A percentile compares a stretch with the other conserved stretches of the same genome.
Evolutionary conservation across 2,113 vertebrate species (phyloP).

Genomic region (Recurvirostra avosetta): DNA sequence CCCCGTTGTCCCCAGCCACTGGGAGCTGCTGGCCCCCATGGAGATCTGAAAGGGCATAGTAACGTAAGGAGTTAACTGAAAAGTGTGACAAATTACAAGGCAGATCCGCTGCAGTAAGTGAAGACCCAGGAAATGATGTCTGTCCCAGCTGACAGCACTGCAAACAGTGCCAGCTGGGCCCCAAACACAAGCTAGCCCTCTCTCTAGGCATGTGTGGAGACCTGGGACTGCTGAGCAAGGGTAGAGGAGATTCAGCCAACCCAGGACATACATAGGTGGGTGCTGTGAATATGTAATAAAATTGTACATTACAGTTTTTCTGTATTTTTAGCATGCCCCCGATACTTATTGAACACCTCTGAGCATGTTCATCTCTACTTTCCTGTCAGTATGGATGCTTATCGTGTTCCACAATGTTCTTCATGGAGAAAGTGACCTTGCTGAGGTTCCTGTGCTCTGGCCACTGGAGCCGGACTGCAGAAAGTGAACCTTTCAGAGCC

Average conservation of each 20-base stretch:
- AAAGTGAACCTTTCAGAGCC: rapidly evolving
- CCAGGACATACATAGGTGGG: neutral
- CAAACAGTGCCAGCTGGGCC: neutral
- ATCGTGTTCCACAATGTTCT: rapidly evolving
- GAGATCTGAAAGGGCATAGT: neutral
- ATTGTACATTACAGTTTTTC: neutral
- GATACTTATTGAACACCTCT: neutral
- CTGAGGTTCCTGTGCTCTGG: neutral
- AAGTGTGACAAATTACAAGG: neutral
- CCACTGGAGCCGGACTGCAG: neutral
- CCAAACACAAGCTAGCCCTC: rapidly evolving
- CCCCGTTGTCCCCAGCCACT: rapidly evolving
- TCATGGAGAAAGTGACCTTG: neutral
- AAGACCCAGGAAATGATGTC: neutral
- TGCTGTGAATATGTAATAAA: neutral
- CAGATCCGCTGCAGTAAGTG: neutral
- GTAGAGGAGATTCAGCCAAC: neutral
- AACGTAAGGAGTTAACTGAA: neutral
- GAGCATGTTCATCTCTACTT: neutral
- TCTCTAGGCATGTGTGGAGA: neutral
- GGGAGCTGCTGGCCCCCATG: neutral
- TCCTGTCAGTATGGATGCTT: neutral
- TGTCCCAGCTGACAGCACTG: neutral
- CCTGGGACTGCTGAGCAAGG: neutral
- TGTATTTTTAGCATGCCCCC: neutral